Base-by-base conservation (phyloP, 2,797 vertebrate genomes). In the Myotis myotis region DNA sequence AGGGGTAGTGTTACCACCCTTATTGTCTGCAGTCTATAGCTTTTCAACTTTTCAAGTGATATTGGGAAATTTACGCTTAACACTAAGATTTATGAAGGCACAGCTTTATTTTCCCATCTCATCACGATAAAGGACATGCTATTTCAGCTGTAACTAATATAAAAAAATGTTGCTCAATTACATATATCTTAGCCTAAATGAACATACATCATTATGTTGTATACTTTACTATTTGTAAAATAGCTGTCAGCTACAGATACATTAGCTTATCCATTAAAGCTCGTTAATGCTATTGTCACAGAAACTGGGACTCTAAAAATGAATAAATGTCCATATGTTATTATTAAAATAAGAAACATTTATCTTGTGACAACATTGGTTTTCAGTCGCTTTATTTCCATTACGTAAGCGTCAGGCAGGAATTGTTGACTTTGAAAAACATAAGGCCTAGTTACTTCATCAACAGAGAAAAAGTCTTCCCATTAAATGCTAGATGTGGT, bases 281-380 rank as follows among this genome's bases (percentile, higher is more conserved):
- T 75, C 79, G 28, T n/a, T 20, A 85, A 78, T 57, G 53, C 66
- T 93, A 17, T 23, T 84, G 49, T 76, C 86, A 90, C 30, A 80
- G 64, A 83, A 84, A 92, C 86, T 36, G 76, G 86, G 71, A 66
- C 62, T 94, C 57, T 89, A 57, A 89, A 87, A 93, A 82, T 36
- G 91, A 83, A 85, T 87, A 49, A 83, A 88, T 41, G 51, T 66
- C 17, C 41, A 30, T 49, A 12, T 80, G 60, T 76, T 87, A 71
- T 95, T 93, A 90, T 80, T 10, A 88, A 93, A 95, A 76, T 33
- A 80, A 33, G 78, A 53, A 74, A 38, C 84, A 60, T 60, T 86
- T 22, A 10, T 95, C 74, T 92, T 89, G 66, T 68, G 51, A 83
- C 30, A 87, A 76, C n/a, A 44, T n/a, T 91, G 62, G 36, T 38